These are phyloP conservation scores for Lacerta viridis DNA, from an alignment of 2,797 vertebrate genomes.

Conservation along the genomic window DNA sequence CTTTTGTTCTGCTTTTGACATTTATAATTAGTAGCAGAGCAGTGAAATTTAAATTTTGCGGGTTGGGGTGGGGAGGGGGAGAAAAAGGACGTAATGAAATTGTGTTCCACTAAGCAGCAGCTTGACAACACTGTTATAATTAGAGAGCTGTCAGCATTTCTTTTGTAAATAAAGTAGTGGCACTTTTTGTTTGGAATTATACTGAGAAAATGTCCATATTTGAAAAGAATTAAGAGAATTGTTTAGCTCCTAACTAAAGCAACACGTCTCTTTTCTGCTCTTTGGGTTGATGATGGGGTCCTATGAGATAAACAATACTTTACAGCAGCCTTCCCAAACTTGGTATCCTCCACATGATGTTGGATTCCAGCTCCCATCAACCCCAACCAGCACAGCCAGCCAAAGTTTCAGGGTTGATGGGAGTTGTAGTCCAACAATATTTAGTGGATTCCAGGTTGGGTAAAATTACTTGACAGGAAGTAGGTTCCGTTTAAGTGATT, in stretches of 20 bases:
- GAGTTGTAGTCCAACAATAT: no score
- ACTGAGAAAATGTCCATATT: constrained; percentile 35
- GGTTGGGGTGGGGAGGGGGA: constrained; percentile 23
- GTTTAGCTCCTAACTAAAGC: constrained; percentile 20
- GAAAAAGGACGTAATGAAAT: constrained; percentile 59
- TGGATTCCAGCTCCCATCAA: no score
- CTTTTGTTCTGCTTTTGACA: constrained; percentile 73
- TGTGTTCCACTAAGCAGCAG: constrained; percentile 62
- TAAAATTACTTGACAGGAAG: neutral
- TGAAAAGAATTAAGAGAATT: constrained; percentile 28
- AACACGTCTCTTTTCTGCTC: neutral
- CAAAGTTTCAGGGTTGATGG: no score
- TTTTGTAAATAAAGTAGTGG: constrained; percentile 55
- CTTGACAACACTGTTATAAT: constrained; percentile 52
- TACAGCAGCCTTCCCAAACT: neutral
- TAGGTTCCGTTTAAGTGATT: neutral
- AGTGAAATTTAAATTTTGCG: constrained; percentile 67
- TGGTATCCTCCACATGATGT: no score
- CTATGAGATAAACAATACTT: neutral
- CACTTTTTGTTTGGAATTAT: constrained; percentile 41
- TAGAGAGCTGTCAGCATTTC: constrained; percentile 63
- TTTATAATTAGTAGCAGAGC: constrained; percentile 75
- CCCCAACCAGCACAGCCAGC: no score
- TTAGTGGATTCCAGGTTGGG: no score
- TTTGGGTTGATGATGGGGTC: neutral